Evolutionary conservation across 1,140 invertebrate species (phyloP).

Genomic region (Papilio aristodemus): DNA sequence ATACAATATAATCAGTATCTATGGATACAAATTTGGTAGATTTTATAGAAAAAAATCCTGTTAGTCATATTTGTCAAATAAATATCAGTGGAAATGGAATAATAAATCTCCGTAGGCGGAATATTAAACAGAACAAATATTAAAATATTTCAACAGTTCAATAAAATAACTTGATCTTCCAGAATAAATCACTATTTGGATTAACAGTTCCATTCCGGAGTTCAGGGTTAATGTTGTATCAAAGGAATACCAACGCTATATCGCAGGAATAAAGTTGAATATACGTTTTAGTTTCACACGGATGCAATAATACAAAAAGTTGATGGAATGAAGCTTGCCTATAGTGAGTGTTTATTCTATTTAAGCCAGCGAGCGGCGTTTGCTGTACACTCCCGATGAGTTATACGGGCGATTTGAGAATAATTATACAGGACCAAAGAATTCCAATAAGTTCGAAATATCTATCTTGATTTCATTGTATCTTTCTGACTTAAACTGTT

Average conservation of each 20-base stretch:
- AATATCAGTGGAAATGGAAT: no score
- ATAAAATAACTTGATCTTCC: conserved; percentile 23
- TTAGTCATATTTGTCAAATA: no score
- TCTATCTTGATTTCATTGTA: conserved; percentile 39
- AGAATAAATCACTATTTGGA: conserved; percentile 44
- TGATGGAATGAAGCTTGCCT: conserved; percentile 62
- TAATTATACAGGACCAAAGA: conserved; percentile 29
- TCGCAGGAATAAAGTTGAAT: conserved; percentile 36
- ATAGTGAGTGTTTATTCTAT: conserved; percentile 58
- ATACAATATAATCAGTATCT: no score
- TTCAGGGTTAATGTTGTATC: conserved; percentile 29
- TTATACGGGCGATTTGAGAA: conserved; percentile 48
- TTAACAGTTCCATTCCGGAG: conserved; percentile 38
- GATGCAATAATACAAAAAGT: conserved; percentile 50
- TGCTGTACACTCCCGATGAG: conserved; percentile 43
- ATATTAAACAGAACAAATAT: not conserved
- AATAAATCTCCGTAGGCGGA: no score
- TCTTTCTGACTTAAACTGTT: not conserved
- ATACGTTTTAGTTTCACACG: conserved; percentile 31
- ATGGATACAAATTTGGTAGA: no score
- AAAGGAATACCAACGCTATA: conserved; percentile 37
- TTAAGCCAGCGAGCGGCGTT: conserved; percentile 50
- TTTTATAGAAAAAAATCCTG: no score
- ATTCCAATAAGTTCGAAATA: conserved; percentile 33
- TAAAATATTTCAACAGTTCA: conserved; percentile 21